Evolutionary conservation across 2,888 invertebrate species (phyloP).

Genomic region (Ceriagrion tenellum): DNA sequence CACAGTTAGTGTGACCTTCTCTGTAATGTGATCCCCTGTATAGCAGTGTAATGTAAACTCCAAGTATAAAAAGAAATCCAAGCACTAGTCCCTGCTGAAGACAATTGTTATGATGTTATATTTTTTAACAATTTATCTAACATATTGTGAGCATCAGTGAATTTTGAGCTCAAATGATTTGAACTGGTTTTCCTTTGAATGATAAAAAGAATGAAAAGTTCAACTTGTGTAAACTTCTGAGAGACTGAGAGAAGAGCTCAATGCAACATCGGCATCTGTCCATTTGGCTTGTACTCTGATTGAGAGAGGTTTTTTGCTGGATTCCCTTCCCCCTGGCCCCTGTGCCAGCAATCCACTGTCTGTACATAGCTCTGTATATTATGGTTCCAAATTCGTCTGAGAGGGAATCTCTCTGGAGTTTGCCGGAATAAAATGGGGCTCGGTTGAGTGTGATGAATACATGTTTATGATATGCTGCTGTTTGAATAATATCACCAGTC

Average conservation of each 20-base stretch:
- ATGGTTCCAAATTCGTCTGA: background rate
- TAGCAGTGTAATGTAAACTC: background rate
- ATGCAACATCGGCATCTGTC: background rate
- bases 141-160: background rate
- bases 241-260: background rate
- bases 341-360: background rate
- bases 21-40: background rate
- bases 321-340: background rate
- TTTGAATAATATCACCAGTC: conserved; percentile 25
- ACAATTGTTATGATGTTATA: background rate
- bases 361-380: background rate
- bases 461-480: background rate
- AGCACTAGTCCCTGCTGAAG: background rate
- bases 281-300: background rate
- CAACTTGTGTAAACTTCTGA: background rate
- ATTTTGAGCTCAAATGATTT: background rate
- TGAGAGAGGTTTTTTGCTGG: background rate
- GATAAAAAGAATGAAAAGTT: background rate
- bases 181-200: background rate
- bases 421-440: background rate
- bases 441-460: conserved; percentile 23
- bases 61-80: background rate
- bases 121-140: conserved; percentile 15
- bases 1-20: background rate
- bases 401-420: background rate